Conservation (phyloP, 2,797 vertebrate genomes). For the Intellagama lesueurii region DNA sequence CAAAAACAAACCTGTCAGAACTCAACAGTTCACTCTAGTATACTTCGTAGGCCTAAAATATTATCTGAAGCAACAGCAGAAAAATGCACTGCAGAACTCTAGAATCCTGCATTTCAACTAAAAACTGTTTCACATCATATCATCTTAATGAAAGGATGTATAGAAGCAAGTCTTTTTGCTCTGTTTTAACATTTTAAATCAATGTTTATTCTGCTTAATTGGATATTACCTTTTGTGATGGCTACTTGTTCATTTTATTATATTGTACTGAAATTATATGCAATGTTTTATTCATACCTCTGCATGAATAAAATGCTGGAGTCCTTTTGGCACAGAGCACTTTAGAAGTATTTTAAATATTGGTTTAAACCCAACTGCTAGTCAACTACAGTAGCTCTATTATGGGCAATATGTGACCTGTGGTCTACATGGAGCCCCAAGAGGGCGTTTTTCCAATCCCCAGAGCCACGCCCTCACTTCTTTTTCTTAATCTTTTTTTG, state of each 20-base stretch:
- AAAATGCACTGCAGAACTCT: not conserved
- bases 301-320: not conserved
- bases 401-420: too few relatives aligned
- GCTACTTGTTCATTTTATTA: not conserved
- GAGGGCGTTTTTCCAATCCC: too few relatives aligned
- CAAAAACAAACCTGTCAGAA: constrained; percentile 24
- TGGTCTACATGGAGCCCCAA: too few relatives aligned
- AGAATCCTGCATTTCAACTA: not conserved
- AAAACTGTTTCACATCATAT: not conserved
- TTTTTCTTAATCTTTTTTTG: too few relatives aligned
- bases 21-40: not conserved
- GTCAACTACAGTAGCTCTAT: too few relatives aligned
- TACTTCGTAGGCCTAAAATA: constrained; percentile 1
- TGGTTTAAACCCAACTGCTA: too few relatives aligned
- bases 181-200: not conserved
- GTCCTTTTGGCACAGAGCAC: not conserved
- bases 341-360: not conserved
- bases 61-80: not conserved
- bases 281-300: not conserved
- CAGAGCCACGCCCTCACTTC: too few relatives aligned
- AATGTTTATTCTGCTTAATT: constrained; percentile 1
- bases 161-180: not conserved
- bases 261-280: not conserved
- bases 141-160: not conserved
- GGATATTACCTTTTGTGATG: not conserved